Evolutionary conservation across 2,797 vertebrate species (phyloP), one percentile per base, ranked within the genome.

Genomic region (Sebastes hubbsi): DNA sequence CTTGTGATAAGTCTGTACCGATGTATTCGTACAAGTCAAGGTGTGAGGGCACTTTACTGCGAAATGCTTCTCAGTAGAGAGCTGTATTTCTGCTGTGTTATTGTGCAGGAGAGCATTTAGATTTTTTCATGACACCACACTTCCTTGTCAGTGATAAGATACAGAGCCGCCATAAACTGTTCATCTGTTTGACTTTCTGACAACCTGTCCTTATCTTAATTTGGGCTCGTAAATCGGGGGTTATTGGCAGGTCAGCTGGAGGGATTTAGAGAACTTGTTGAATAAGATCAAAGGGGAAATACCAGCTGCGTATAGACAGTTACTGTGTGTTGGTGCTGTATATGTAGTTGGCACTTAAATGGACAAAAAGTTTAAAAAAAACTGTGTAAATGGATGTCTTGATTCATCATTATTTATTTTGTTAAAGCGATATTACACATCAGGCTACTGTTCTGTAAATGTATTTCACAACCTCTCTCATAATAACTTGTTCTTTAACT

Each of bases 141-240:
- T 88, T 92, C 77, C 82, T 85, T 88, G 81, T 89, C 82, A 36
- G 52, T 67, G 88, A 91, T 94, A 85, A 94, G 93, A 91, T 89
- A 89, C 8, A 12, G 27, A 7, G 2, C 49, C 7, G 5, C 82
- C 80, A 75, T 91, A 89, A 91, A 87, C 56, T 8, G 29, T 77
- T 88, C 72, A 87, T 83, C 82, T 77, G 82, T 80, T 87, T 94
- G 91, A 92, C 91, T 92, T 85, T 91, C 72, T 89, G 81, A 83
- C 85, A 82, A 87, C 80, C 80, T 80, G 14, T 49, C 8, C 84
- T 94, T 93, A 94, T 95, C 93, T 94, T 89, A 93, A 94, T 94
- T 94, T 80, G 77, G 55, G 72, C 36, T 90, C 58, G 34, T 93
- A 91, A 88, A 34, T 30, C 3, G 3, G 81, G 88, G 89, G 88